Conservation (phyloP, 2,797 vertebrate species). For the Meriones psammophilus region DNA sequence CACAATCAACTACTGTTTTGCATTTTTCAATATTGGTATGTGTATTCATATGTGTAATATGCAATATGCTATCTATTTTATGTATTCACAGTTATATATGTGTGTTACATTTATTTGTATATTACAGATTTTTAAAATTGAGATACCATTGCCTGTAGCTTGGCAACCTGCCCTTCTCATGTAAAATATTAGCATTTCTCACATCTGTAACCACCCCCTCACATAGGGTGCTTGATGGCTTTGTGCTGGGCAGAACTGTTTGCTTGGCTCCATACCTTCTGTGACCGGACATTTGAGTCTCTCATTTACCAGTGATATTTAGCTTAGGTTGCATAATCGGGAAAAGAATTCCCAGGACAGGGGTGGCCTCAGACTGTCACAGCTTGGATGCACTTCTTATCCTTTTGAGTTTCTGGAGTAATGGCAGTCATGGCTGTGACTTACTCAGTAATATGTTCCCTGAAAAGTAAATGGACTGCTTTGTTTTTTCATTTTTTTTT, state of each 20-base stretch:
- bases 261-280: neutral
- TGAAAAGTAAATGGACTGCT: conserved; percentile 63
- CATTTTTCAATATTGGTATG: neutral
- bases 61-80: neutral
- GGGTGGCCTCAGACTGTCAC: conserved; percentile 17
- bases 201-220: conserved; percentile 3
- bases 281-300: conserved; percentile 18
- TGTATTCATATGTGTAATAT: neutral
- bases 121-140: neutral
- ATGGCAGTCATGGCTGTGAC: conserved; percentile 12
- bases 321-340: neutral
- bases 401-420: conserved; percentile 7
- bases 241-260: neutral
- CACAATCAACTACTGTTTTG: neutral
- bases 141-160: neutral
- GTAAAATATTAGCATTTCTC: neutral
- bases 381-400: neutral
- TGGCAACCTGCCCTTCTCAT: neutral
- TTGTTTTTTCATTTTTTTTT: neutral
- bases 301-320: neutral
- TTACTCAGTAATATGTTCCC: conserved; percentile 1
- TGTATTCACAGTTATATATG: neutral
- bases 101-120: neutral
- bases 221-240: neutral
- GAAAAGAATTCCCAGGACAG: conserved; percentile 54